Evolutionary conservation across 2,797 vertebrate species (phyloP).

Genomic region (Crenuchus spilurus): DNA sequence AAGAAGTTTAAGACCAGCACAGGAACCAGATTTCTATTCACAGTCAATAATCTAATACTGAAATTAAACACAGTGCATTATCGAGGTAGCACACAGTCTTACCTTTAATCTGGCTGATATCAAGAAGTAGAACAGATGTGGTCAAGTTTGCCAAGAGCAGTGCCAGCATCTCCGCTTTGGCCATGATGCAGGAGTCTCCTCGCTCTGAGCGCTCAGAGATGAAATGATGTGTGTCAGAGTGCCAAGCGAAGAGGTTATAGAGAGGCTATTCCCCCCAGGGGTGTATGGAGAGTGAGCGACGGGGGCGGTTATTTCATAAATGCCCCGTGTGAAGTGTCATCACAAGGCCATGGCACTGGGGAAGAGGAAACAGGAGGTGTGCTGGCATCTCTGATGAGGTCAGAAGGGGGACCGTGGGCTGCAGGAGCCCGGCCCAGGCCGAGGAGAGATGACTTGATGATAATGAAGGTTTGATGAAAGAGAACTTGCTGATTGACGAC

Average conservation of each 20-base stretch:
- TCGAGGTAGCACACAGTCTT: too few relatives aligned
- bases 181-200: slow-evolving; percentile 52
- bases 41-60: too few relatives aligned
- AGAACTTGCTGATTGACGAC: slow-evolving; percentile 8
- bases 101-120: slow-evolving; percentile 65
- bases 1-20: too few relatives aligned
- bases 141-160: slow-evolving; percentile 48
- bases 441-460: slow-evolving; percentile 33
- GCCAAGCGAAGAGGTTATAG: slow-evolving; percentile 71
- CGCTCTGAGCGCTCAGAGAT: slow-evolving; percentile 31
- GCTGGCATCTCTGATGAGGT: slow-evolving; percentile 64
- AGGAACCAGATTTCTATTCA: too few relatives aligned
- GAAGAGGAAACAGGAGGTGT: slow-evolving; percentile 75
- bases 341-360: slow-evolving; percentile 56
- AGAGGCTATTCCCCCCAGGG: slow-evolving; percentile 60
- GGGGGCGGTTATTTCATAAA: slow-evolving; percentile 51
- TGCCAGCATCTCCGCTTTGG: slow-evolving; percentile 54
- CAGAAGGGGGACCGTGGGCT: slow-evolving; percentile 59
- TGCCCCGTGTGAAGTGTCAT: slow-evolving; percentile 45
- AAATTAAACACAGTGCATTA: too few relatives aligned
- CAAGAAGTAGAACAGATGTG: slow-evolving; percentile 38
- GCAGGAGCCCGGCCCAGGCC: slow-evolving; percentile 47
- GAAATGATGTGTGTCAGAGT: slow-evolving; percentile 50
- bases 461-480: not conserved
- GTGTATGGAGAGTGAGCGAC: slow-evolving; percentile 29